Base-by-base conservation (phyloP, 37 sponge, comb jelly and placozoan species). In the Theonella swinhoei region DNA sequence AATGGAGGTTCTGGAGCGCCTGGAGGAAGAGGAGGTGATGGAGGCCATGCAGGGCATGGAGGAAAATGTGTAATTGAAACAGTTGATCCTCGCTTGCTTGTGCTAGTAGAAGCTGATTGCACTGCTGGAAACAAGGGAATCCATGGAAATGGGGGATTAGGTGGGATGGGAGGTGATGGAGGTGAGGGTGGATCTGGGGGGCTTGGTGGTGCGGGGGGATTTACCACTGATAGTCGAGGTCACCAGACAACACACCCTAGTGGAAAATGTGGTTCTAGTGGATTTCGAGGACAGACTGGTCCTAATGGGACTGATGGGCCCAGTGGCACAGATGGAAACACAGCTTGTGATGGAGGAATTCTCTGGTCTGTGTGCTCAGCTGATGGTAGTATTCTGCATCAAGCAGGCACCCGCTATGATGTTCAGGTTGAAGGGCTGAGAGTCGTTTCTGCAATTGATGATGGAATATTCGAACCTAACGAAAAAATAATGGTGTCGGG, bases 381-480 rank as follows among this genome's bases (percentile, higher is more conserved):
- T 35, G 84, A 71, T 65, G 88, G 91, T 54, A 62, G 68, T 2
- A 75, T 86, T n/a, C 58, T 93, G 30, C 78, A 76, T 31, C 84
- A 86, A 67, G 79, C 90, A 20, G 76, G 77, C 9, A 89, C 83
- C 3, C 64, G 94, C 33, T 93, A 83, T 43, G 90, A 93, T 78
- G 73, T 77, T 33, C 79, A 89, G 36, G 80, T 93, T 20, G 79
- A 78, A 32, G 42, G 43, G 42, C 38, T 89, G 20, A 36, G 32
- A 32, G 74, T 83, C 41, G 78, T 64, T 28, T 89, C 94, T 25
- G 94, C 90, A 19, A 81, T 93, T 60, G 88, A 90, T 80, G 94
- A 94, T 80, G 94, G 94, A 2, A 90, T 94, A 39, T 90, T 94
- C 75, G 91, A 94, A 36, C 94, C 94, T 19, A 94, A 94, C 68